phyloP scores from a whole-genome alignment of 2,888 invertebrate genomes.

The Cyclophora albipunctata region DNA sequence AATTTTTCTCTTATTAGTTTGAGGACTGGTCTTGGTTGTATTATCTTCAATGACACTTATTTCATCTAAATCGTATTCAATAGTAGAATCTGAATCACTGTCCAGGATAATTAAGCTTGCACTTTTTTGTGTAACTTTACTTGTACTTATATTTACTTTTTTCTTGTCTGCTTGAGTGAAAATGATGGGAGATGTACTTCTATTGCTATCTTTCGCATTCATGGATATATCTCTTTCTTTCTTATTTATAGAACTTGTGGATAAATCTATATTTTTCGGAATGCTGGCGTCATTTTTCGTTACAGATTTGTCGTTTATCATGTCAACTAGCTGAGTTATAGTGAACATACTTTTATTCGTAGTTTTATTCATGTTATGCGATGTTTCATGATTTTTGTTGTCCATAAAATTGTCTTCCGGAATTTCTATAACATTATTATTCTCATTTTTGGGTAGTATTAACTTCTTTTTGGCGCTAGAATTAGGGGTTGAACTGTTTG shows the following conservation, averaged over 20 bases:
- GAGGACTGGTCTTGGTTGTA: constrained; percentile 10
- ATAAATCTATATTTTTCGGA: neutral
- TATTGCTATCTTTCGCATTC: constrained; percentile 2
- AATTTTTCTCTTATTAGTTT: constrained; percentile 41
- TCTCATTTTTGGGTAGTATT: constrained; percentile 21
- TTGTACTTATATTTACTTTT: constrained; percentile 12
- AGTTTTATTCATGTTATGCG: constrained; percentile 25
- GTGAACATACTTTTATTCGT: constrained; percentile 59
- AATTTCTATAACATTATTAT: constrained; percentile 14
- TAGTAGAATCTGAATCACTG: constrained; percentile 54
- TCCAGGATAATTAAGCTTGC: constrained; percentile 51
- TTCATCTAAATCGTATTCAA: constrained; percentile 31
- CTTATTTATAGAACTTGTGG: no score
- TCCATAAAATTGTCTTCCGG: constrained; percentile 4
- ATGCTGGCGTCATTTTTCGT: constrained; percentile 5
- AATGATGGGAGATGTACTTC: constrained; percentile 53
- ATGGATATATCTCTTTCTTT: no score
- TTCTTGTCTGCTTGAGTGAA: neutral
- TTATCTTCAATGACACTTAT: constrained; percentile 9
- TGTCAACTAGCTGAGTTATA: constrained; percentile 62
- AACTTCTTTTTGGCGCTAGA: constrained; percentile 32
- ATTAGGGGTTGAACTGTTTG: constrained; percentile 32
- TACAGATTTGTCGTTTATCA: constrained; percentile 43
- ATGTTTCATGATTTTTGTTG: constrained; percentile 12
- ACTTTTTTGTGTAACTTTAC: constrained; percentile 13